Conservation (phyloP, 2,888 invertebrate species). For the Selenia dentaria region DNA sequence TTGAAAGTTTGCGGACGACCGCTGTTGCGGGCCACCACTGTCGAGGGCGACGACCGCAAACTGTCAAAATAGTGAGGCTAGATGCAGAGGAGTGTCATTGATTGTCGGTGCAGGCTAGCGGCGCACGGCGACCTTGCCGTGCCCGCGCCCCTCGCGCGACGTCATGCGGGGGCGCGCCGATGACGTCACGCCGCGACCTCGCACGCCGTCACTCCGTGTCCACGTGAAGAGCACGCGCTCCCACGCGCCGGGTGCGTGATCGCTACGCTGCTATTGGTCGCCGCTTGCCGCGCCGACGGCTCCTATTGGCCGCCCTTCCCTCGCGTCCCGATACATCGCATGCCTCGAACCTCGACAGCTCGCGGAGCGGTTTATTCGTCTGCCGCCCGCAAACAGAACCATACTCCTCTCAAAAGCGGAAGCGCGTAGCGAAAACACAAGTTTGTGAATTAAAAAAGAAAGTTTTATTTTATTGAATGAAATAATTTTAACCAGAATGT, state of each 20-base stretch:
- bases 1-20: slow-evolving; percentile 15
- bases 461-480: slow-evolving; percentile 71
- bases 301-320: slow-evolving; percentile 85
- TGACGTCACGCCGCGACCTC: slow-evolving; percentile 85
- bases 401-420: slow-evolving; percentile 69
- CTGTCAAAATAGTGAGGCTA: slow-evolving; percentile 60
- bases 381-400: slow-evolving; percentile 68
- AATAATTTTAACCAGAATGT: slow-evolving; percentile 63
- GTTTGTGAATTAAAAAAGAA: slow-evolving; percentile 79
- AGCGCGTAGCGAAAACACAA: slow-evolving; percentile 60
- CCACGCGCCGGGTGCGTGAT: slow-evolving; percentile 92
- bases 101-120: slow-evolving; percentile 27
- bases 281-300: slow-evolving; percentile 89
- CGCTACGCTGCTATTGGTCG: slow-evolving; percentile 84
- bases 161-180: slow-evolving; percentile 84
- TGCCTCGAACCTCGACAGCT: slow-evolving; percentile 75
- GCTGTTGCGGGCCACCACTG: slow-evolving; percentile 8
- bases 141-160: slow-evolving; percentile 64
- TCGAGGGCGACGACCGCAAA: slow-evolving; percentile 56
- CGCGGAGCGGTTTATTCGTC: slow-evolving; percentile 79
- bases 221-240: slow-evolving; percentile 94
- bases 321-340: slow-evolving; percentile 87
- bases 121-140: slow-evolving; percentile 62
- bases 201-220: slow-evolving; percentile 87
- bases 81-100: slow-evolving; percentile 47